Evolutionary conservation across 2,888 invertebrate genomes (phyloP).

Genomic region (Drosophila parthenogenetica): DNA sequence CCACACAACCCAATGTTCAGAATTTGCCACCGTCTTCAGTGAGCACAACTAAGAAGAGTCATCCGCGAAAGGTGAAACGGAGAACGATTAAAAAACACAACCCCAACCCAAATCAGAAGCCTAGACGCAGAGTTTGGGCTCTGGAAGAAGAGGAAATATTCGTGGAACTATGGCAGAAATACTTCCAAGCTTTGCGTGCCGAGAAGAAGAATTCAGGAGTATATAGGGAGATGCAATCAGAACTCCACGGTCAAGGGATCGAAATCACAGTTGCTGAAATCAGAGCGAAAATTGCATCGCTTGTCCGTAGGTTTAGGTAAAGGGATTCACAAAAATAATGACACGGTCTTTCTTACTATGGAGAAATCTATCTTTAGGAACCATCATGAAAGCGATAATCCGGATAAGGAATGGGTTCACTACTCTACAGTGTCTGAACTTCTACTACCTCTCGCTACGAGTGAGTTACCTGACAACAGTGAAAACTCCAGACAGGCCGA

Average conservation of each 20-base stretch:
- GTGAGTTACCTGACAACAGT: background rate
- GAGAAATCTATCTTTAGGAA: slow-evolving; percentile 16
- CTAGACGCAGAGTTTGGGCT: slow-evolving; percentile 30
- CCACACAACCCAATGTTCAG: background rate
- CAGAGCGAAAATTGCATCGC: slow-evolving; percentile 41
- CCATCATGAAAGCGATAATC: background rate
- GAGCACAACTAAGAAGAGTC: background rate
- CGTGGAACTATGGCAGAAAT: slow-evolving; percentile 45
- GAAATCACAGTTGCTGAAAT: slow-evolving; percentile 15
- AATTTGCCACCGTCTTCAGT: background rate
- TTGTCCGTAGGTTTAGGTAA: slow-evolving; percentile 50
- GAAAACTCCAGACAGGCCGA: slow-evolving; percentile 11
- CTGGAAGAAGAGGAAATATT: slow-evolving; percentile 40
- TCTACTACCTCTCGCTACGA: background rate
- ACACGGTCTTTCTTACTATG: background rate
- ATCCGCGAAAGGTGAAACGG: background rate
- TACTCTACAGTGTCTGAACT: slow-evolving; percentile 33
- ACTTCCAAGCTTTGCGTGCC: slow-evolving; percentile 9
- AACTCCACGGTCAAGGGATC: slow-evolving; percentile 23
- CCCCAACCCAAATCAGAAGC: background rate
- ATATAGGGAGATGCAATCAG: slow-evolving; percentile 38
- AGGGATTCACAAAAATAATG: background rate
- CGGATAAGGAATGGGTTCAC: slow-evolving; percentile 37
- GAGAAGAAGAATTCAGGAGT: slow-evolving; percentile 11
- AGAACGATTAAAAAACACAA: background rate